phyloP scores from a whole-genome alignment of 2,797 vertebrate species.

The Thalassophryne amazonica region DNA sequence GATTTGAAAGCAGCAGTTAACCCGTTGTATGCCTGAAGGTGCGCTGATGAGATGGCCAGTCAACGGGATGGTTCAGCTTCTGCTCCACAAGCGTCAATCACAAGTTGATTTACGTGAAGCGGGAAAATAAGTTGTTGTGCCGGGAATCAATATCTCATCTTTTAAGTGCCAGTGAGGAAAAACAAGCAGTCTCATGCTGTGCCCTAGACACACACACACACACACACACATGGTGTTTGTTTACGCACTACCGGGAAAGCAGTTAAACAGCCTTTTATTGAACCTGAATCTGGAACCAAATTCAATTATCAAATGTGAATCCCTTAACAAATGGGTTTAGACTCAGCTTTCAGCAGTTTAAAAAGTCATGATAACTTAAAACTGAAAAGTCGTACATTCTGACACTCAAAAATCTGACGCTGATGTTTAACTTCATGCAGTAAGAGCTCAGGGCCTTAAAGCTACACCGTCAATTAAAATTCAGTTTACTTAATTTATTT shows the following conservation, averaged over 20 bases:
- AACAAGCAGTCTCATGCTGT: conserved; percentile 22
- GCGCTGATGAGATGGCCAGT: conserved; percentile 35
- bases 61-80: conserved; percentile 23
- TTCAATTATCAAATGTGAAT: not conserved
- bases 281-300: not conserved
- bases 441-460: too few relatives aligned
- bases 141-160: conserved; percentile 67
- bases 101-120: conserved; percentile 57
- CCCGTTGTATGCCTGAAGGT: conserved; percentile 1
- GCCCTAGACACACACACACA: conserved; percentile 10
- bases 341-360: not conserved
- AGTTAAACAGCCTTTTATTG: not conserved
- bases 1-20: conserved; percentile 45
- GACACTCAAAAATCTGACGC: too few relatives aligned
- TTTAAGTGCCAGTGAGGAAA: conserved; percentile 61
- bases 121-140: conserved; percentile 50
- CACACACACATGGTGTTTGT: not conserved
- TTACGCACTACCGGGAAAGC: not conserved
- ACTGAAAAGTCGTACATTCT: too few relatives aligned
- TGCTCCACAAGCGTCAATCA: conserved; percentile 46
- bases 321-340: not conserved
- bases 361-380: not conserved
- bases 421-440: too few relatives aligned
- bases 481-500: too few relatives aligned
- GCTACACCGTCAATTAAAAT: too few relatives aligned